Conservation (phyloP, 2,113 vertebrate genomes). For the Morone chrysops region DNA sequence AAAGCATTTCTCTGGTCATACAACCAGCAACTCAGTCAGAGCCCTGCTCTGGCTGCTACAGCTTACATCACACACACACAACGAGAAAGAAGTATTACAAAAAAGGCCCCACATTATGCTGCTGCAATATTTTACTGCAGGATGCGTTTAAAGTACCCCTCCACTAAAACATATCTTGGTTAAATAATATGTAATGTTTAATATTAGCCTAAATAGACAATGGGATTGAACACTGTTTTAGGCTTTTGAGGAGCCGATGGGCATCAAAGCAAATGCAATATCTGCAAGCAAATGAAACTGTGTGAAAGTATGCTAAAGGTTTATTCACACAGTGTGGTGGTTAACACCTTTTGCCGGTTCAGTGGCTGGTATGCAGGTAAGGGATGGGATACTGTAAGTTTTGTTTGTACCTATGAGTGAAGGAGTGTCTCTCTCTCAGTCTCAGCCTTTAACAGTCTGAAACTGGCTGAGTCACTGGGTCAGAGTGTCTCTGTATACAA, state of each 20-base stretch:
- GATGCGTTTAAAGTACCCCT: neutral
- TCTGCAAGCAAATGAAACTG: neutral
- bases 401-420: neutral
- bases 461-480: neutral
- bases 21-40: neutral
- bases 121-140: no score
- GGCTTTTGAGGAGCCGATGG: neutral
- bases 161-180: no score
- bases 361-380: neutral
- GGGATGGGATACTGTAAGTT: no score
- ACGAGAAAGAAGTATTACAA: neutral
- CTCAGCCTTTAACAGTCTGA: neutral
- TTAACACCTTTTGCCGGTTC: neutral
- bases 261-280: neutral
- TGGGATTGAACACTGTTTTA: neutral
- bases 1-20: neutral
- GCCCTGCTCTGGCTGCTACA: neutral
- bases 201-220: no score
- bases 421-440: neutral
- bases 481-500: neutral
- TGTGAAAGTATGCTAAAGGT: neutral
- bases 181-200: no score
- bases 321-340: neutral
- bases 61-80: neutral
- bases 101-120: neutral